phyloP scores from a whole-genome alignment of 2,113 vertebrate genomes.

The Galeopterus variegatus region DNA sequence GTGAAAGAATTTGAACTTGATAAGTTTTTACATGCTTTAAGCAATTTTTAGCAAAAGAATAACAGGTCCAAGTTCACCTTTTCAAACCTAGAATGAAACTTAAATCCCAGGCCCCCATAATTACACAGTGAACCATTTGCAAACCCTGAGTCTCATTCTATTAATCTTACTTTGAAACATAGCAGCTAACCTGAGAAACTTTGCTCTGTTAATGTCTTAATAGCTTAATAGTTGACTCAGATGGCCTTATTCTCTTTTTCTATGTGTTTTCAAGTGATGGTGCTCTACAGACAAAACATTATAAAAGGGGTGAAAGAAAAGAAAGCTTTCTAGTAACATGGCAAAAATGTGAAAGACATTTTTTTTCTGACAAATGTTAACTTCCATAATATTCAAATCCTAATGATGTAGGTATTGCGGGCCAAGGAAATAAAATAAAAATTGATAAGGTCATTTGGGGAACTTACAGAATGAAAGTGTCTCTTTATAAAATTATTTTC shows the following conservation, averaged over 20 bases:
- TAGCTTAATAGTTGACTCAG: neutral
- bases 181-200: neutral
- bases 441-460: neutral
- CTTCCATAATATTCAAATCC: neutral
- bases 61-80: neutral
- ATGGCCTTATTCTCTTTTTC: neutral
- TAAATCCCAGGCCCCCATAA: neutral
- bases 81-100: neutral
- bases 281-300: neutral
- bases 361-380: neutral
- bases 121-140: neutral
- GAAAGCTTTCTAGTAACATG: neutral
- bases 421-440: constrained; percentile 4
- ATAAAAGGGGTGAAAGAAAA: neutral
- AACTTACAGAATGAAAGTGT: neutral
- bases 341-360: neutral
- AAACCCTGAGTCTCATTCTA: neutral
- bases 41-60: neutral
- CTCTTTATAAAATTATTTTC: neutral
- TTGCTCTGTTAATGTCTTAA: neutral
- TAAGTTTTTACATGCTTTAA: neutral
- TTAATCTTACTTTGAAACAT: neutral
- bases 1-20: neutral
- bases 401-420: neutral
- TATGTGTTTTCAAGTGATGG: neutral